Conservation (phyloP, 2,888 invertebrate genomes). For the Trissolcus brochymenae region DNA sequence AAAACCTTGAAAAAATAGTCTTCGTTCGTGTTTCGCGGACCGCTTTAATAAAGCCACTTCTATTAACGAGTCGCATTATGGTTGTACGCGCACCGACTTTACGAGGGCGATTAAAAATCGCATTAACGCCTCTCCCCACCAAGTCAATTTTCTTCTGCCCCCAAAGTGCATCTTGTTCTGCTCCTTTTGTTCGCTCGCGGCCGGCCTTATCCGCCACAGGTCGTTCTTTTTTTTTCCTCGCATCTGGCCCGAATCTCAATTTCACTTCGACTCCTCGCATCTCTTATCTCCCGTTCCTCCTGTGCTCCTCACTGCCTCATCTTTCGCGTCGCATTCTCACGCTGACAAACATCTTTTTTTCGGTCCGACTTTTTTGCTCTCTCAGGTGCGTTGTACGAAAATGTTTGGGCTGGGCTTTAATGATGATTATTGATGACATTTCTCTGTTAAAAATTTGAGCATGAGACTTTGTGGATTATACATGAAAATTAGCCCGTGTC, state of each 20-base stretch:
- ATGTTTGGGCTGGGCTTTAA: slow-evolving; percentile 38
- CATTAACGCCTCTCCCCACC: slow-evolving; percentile 66
- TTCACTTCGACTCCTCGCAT: slow-evolving; percentile 52
- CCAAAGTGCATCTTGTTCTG: slow-evolving; percentile 4
- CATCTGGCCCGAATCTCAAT: slow-evolving; percentile 53
- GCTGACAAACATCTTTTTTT: slow-evolving; percentile 52
- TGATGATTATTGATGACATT: slow-evolving; percentile 52
- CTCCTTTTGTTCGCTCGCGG: slow-evolving; percentile 5
- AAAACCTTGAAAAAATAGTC: slow-evolving; percentile 6
- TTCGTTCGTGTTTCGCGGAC: slow-evolving; percentile 9
- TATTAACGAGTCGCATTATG: slow-evolving; percentile 59
- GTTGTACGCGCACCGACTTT: slow-evolving; percentile 67
- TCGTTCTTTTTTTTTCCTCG: slow-evolving; percentile 38
- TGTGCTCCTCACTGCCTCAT: slow-evolving; percentile 48
- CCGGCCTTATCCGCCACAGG: slow-evolving; percentile 31
- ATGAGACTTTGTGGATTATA: slow-evolving; percentile 36
- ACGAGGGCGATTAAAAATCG: slow-evolving; percentile 74
- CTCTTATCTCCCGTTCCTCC: slow-evolving; percentile 51
- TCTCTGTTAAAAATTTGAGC: slow-evolving; percentile 41
- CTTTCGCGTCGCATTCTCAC: slow-evolving; percentile 54
- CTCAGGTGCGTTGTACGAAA: slow-evolving; percentile 29
- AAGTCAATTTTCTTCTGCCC: slow-evolving; percentile 18
- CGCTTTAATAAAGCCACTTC: slow-evolving; percentile 45
- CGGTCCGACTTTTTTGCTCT: slow-evolving; percentile 13
- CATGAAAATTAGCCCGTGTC: slow-evolving; percentile 35